Percentiles rank a stretch among this genome's conserved stretches.
Evolutionary conservation across 2,113 vertebrate genomes (phyloP).

Genomic region (Amphiprion percula): DNA sequence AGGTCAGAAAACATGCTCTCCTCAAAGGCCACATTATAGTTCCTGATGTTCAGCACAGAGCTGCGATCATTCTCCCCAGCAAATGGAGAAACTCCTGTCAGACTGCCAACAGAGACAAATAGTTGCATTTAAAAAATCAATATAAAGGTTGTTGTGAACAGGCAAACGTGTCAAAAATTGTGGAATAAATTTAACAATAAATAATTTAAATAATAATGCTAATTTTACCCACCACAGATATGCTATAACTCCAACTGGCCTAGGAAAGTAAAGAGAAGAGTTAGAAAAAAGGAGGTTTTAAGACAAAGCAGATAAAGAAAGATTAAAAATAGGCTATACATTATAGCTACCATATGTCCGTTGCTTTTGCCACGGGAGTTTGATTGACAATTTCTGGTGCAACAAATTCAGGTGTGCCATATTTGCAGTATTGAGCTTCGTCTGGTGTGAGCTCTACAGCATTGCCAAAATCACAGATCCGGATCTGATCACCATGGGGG

Average conservation of each 20-base stretch:
- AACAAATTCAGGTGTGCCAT: conserved; percentile 96
- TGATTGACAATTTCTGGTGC: conserved; percentile 97
- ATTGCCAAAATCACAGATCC: conserved; percentile 96
- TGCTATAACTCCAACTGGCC: conserved; percentile 93
- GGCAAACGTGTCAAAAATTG: background rate
- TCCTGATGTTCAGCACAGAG: conserved; percentile 94
- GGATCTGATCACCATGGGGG: conserved; percentile 88
- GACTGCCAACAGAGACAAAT: conserved; percentile 76
- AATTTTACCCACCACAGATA: conserved; percentile 92
- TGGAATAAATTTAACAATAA: conserved; percentile 3
- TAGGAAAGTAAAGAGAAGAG: conserved; percentile 60
- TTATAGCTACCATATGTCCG: conserved; percentile 89
- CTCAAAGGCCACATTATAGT: conserved; percentile 96
- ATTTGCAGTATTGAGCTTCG: conserved; percentile 94
- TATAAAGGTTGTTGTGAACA: background rate
- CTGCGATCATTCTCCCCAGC: conserved; percentile 95
- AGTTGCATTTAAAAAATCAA: background rate
- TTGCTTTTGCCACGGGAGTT: conserved; percentile 92
- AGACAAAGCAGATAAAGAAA: background rate
- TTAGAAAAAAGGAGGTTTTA: background rate
- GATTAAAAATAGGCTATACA: background rate
- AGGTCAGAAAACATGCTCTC: conserved; percentile 94
- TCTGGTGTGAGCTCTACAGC: conserved; percentile 87
- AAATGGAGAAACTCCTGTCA: conserved; percentile 96
- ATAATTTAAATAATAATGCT: background rate